A percentile compares a stretch with the other conserved stretches of the same genome.
phyloP scores from a whole-genome alignment of 2,888 invertebrate species.

The Rhingia rostrata region DNA sequence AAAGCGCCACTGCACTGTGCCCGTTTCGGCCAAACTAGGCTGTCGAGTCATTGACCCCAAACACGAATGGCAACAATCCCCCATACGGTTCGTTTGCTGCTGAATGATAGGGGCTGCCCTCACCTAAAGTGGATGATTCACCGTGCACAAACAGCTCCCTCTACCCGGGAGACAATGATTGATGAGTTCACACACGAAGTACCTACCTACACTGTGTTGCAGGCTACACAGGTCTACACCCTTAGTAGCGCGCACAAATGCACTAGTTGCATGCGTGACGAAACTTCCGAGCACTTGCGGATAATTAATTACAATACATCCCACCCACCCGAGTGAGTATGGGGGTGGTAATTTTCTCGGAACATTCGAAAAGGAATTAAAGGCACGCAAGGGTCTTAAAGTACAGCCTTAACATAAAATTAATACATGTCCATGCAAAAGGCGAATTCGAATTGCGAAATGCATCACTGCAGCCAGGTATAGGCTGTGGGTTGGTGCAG shows the following conservation, averaged over 20 bases:
- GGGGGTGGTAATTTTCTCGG: slow-evolving; percentile 7
- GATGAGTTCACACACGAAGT: slow-evolving; percentile 38
- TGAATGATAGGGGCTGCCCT: background rate
- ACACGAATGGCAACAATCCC: slow-evolving; percentile 56
- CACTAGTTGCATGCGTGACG: slow-evolving; percentile 61
- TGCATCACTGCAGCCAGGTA: background rate
- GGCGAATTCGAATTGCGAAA: slow-evolving; percentile 28
- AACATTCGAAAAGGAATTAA: slow-evolving; percentile 18
- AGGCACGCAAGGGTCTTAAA: slow-evolving; percentile 27
- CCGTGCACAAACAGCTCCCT: slow-evolving; percentile 11
- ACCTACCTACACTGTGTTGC: slow-evolving; percentile 33
- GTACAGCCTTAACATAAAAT: slow-evolving; percentile 6
- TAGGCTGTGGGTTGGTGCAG: background rate
- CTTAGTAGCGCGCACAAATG: slow-evolving; percentile 28
- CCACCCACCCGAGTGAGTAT: slow-evolving; percentile 1
- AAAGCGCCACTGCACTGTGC: slow-evolving; percentile 49
- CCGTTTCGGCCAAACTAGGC: slow-evolving; percentile 60
- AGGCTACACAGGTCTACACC: slow-evolving; percentile 12
- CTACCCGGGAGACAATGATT: slow-evolving; percentile 39
- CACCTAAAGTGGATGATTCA: slow-evolving; percentile 33
- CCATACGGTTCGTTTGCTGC: background rate
- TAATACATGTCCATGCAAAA: background rate
- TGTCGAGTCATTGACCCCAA: slow-evolving; percentile 70
- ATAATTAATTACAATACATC: slow-evolving; percentile 51
- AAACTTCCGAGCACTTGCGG: slow-evolving; percentile 31